Base-by-base conservation (phyloP, 2,888 invertebrate genomes). In the Mamestra brassicae region DNA sequence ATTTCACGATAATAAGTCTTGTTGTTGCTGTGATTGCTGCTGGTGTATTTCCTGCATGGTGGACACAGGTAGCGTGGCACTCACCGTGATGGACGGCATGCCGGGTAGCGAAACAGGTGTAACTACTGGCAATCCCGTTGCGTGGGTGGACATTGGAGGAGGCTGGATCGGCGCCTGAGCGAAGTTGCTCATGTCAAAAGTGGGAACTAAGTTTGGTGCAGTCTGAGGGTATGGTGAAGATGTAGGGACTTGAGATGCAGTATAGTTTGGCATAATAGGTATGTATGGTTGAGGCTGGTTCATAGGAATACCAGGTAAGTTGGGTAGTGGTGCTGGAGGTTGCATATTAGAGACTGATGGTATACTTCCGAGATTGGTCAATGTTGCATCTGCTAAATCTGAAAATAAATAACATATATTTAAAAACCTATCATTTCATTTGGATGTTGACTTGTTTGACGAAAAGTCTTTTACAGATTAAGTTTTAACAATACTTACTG, bases 21-120 rank as follows among this genome's bases (percentile, higher is more conserved):
- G 95, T 66, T 95, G 94, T 66, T 96, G 96, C 89, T 93, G 89
- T 71, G 92, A 90, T 87, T 96, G 95, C 83, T 95, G 95, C 78
- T 96, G 96, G 80, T 96, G 95, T 67, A 97, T 94, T 88, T 97
- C 97, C 88, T 97, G 97, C 90, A 97, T 95, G 15, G 97, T 97
- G 13, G 97, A 95, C 36, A 97, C 97, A 0, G 98, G 98, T 85
- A 98, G 92, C 36, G 97, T 97, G 34, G 98, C 97, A 87, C 98
- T 98, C 17, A 98, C 98, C 34, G 98, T 98, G 81, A 98, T 97
- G 15, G 98, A 98, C 36, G 98, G 98, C 98, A 98, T 98, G 54
- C 98, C 98, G 3, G 98, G 98, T 83, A 98, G 93, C 17, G 97
- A 97, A 62, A 98, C 97, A 0, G 98, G 98, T 0, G 98, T 98